These are phyloP conservation scores for Pagetopsis macropterus DNA, from an alignment of 2,797 vertebrate genomes.

Conservation along the genomic window DNA sequence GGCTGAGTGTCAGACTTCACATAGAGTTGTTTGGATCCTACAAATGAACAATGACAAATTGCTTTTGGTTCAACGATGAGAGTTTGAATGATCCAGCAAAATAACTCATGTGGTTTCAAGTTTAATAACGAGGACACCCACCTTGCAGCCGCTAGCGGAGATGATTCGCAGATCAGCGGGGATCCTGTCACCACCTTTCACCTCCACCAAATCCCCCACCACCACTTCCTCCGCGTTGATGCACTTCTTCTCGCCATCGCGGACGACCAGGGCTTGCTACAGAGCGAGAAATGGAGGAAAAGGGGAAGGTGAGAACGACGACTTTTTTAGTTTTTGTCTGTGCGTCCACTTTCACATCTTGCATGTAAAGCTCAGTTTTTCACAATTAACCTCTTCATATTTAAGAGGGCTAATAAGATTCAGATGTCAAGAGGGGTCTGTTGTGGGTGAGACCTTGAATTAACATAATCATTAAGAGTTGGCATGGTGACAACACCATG, in stretches of 20 bases:
- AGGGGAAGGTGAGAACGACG: not conserved
- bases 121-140: constrained; percentile 36
- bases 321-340: not conserved
- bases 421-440: constrained; percentile 21
- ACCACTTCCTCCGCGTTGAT: constrained; percentile 92
- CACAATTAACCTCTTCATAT: constrained; percentile 10
- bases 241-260: constrained; percentile 90
- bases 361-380: not conserved
- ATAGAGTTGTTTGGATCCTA: too few species aligned
- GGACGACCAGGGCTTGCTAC: constrained; percentile 93
- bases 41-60: too few species aligned
- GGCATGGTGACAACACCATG: not conserved
- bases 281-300: constrained; percentile 13
- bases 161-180: constrained; percentile 92
- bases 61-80: too few species aligned
- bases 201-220: constrained; percentile 91
- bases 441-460: constrained; percentile 27
- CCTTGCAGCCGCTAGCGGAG: constrained; percentile 93
- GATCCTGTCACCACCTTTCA: constrained; percentile 93
- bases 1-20: too few species aligned
- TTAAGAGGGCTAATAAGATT: constrained; percentile 27
- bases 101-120: not conserved
- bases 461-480: constrained; percentile 8
- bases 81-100: too few species aligned
- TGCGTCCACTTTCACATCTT: not conserved